Base-by-base conservation (phyloP, 2,888 invertebrate genomes). In the Caenorhabditis drosophilae region DNA sequence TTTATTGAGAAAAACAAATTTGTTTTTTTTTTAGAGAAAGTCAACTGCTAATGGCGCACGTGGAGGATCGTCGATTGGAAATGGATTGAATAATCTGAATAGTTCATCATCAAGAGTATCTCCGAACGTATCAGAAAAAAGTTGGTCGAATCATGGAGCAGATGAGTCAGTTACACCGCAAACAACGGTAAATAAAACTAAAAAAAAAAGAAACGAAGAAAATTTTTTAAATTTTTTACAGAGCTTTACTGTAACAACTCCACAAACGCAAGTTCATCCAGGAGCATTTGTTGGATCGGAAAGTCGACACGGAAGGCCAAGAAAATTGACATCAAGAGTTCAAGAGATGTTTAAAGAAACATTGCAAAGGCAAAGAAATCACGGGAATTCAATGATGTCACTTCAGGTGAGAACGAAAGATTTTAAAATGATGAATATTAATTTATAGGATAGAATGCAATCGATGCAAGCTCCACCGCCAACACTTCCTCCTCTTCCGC, bases 331-430 rank as follows among this genome's bases (percentile, higher is more conserved):
- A 3, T 69, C 70, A 16, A 66, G 77, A 6, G 81, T 82, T 1
- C 76, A 79, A 47, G 81, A 82, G 57, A 82, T 82, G 82, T 74
- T 82, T 62, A 76, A 75, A 56, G 75, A 75, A 36, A 69, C 73
- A 1, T 64, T 76, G 20, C 69, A 69, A 40, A 52, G 74, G 4
- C 74, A 74, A 40, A 45, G 73, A 18, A 54, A 63, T 23, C 67
- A 70, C 31, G 57, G 58, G 27, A 58, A 62, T 25, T 54, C 54
- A 12, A 62, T 57, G 27, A 9, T 15, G 22, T 40, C 61, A 4
- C 44, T 61, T 1, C 61, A 62, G 41, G 55, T 51, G 15, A 25
- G 51, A 4, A 55, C 52, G 47, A 46, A 35, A 35, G 55, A 50
- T 20, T 46, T 51, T 4, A 62, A 56, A n/a, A n/a, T n/a, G n/a